Base-by-base conservation (phyloP, 2,113 vertebrate genomes). In the Sylvilagus bachmani region DNA sequence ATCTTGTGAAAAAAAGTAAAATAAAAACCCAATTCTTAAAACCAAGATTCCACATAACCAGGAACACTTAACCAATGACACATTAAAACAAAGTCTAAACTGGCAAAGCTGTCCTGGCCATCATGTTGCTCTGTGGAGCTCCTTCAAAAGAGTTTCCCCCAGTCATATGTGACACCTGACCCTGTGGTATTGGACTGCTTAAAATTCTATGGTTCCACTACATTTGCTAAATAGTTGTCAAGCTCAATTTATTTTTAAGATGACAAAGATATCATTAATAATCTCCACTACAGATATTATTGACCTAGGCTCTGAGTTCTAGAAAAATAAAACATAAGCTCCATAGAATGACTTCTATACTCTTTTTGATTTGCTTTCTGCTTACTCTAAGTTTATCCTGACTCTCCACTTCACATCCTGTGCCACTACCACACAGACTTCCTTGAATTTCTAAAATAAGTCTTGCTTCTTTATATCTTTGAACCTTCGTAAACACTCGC, bases 371-470 rank as follows among this genome's bases (percentile, higher is more conserved):
- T 44, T 95, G 21, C 36, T 33, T 92, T 92, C 24, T 81, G 31
- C 44, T 89, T 82, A 82, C 38, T 33, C 22, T 87, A 92, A 31
- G 19, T 86, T 87, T 53, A 51, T 66, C 25, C 73, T 70, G 55
- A 94, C 62, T 90, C 25, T 13, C 17, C 31, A 86, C 44, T 69
- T 93, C 17, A 83, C n/a, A 84, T 74, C 66, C 81, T 95, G n/a
- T 86, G 51, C 22, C 62, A 36, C 51, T 44, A 75, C 13, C 66
- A 83, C 33, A 90, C 22, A 77, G 55, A 86, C 31, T 29, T 96
- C 53, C 66, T 96, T 67, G 86, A 22, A 71, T 87, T 85, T 92
- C 14, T 87, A 88, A 92, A 95, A 44, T 84, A 53, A 83, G 9
- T 44, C 33, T 74, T 36, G 58, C 6, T 74, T 66, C 89, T 75